These are phyloP conservation scores for Xyrauchen texanus DNA, from an alignment of 2,113 vertebrate species.

Conservation along the genomic window DNA sequence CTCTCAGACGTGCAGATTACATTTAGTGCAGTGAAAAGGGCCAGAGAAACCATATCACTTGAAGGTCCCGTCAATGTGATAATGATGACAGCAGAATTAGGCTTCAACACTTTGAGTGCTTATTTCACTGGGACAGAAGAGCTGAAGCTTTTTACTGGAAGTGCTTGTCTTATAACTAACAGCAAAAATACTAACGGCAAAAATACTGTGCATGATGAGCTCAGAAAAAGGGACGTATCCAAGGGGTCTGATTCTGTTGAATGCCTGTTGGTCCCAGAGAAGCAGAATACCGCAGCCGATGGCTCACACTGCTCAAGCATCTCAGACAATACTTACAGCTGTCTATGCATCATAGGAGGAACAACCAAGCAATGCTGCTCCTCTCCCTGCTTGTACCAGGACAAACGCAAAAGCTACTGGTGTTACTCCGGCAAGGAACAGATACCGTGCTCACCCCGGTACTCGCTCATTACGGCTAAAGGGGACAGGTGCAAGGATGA, in stretches of 20 bases:
- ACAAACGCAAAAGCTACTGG: slow-evolving; percentile 3
- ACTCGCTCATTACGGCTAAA: slow-evolving; percentile 15
- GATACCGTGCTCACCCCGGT: slow-evolving; percentile 35
- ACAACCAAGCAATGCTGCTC: neutral
- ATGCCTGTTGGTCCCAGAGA: neutral
- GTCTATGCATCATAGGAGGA: neutral
- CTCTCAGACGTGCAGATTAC: neutral
- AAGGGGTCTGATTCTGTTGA: neutral
- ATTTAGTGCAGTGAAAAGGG: neutral
- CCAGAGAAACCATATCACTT: neutral
- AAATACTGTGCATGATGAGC: neutral
- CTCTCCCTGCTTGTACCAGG: slow-evolving; percentile 11
- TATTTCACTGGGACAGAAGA: neutral
- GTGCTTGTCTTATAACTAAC: slow-evolving; percentile 6
- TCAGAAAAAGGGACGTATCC: neutral
- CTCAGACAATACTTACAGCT: neutral
- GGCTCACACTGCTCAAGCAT: neutral
- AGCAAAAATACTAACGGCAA: neutral
- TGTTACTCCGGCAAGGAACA: neutral
- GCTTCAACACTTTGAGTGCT: neutral
- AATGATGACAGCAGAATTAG: neutral
- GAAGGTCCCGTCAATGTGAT: neutral
- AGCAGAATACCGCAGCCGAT: slow-evolving; percentile 11
- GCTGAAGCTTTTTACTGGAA: neutral
- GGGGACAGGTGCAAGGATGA: slow-evolving; percentile 9